Base-by-base conservation (phyloP, 1,140 invertebrate genomes). In the Pentalonia nigronervosa region DNA sequence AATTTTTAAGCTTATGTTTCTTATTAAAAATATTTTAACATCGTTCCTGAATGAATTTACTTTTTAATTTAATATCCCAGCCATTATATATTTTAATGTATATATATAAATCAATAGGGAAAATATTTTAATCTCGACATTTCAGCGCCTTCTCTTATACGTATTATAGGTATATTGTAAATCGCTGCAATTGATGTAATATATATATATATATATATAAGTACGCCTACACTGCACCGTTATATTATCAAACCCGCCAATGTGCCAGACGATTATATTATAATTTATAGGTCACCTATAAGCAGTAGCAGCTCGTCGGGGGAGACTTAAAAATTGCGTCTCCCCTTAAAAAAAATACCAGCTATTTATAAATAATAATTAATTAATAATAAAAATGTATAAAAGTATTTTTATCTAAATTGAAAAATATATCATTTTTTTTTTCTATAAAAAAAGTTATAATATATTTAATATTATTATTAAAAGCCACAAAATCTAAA, bases 1-100 rank as follows among this genome's bases (percentile, higher is more conserved):
- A 86, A 86, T 86, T 86, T 86, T 86, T 86, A 9, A 86, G 25
- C 41, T 86, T 25, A 11, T 23, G 41, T 86, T 86, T 86, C 36
- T 86, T 86, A 86, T 25, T 45, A 47, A 86, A 86, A 86, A 47
- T 86, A 30, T 86, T 86, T 86, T 86, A 45, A 47, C 84, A 30
- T 86, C 34, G 6, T 6, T 81, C 34, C 20, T 23, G 34, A 36
- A 83, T 2, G 36, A 23, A 36, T 83, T 83, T 83, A 41, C 36
- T 83, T 83, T 83, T 83, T 83, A 83, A 83, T 83, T 2, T 21
- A 34, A 81, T 81, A 81, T 23, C 20, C 81, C 8, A 34, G 14
- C n/a, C 81, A 41, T 21, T 83, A 9, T 20, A n/a, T 86, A 86
- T 14, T 47, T 48, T 14, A 6, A 14, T 67, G 30, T 30, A 86